A percentile compares a stretch with the other conserved stretches of the same genome.
Conservation (phyloP, 1,140 invertebrate species). For the Drosophila novamexicana region DNA sequence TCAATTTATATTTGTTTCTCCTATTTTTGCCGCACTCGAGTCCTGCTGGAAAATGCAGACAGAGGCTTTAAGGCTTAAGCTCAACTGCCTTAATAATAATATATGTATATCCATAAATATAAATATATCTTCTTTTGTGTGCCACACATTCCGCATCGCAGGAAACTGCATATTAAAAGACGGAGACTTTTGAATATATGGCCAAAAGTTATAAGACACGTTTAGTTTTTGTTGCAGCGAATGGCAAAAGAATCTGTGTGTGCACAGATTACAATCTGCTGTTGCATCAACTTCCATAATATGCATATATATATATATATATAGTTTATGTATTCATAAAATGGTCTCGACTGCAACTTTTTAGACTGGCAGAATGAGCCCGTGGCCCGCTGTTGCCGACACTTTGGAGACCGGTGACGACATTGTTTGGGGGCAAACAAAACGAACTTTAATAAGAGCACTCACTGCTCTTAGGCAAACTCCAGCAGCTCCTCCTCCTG, state of each 20-base stretch:
- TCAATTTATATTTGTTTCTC: neutral
- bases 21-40: neutral
- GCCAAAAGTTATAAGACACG: neutral
- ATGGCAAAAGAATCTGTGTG: neutral
- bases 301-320: neutral
- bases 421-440: constrained; percentile 72
- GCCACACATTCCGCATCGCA: too few species aligned
- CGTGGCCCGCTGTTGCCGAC: constrained; percentile 52
- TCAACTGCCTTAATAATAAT: neutral
- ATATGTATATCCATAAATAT: neutral
- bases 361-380: constrained; percentile 4
- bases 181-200: neutral
- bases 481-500: neutral
- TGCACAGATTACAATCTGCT: constrained; percentile 6
- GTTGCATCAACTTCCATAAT: constrained; percentile 14
- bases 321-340: constrained; percentile 1
- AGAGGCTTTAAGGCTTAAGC: neutral
- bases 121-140: neutral
- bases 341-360: constrained; percentile 25
- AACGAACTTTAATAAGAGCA: constrained; percentile 79
- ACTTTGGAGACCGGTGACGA: constrained; percentile 54
- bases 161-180: too few species aligned
- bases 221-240: constrained; percentile 1
- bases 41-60: neutral
- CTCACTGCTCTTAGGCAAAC: constrained; percentile 41